Base-by-base conservation (phyloP, 2,797 vertebrate species). In the Stomatorhinus walkeri region DNA sequence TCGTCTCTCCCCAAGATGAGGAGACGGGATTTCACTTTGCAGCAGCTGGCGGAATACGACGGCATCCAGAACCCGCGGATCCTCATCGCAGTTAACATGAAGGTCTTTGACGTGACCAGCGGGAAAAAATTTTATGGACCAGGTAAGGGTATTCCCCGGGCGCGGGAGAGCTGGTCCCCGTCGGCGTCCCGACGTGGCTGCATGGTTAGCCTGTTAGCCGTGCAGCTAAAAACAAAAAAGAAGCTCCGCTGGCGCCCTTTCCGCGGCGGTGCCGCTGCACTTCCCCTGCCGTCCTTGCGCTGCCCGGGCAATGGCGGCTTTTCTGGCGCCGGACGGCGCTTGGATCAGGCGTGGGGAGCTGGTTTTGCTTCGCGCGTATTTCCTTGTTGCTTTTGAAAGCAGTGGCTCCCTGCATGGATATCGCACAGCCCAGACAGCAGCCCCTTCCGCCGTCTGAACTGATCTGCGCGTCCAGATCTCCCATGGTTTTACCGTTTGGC, bases 41-140 rank as follows among this genome's bases (percentile, higher is more conserved):
- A 99, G 93, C 98, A 99, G 94, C 95, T 99, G 93, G 93, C 96
- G 91, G 97, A 98, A 89, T 99, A 97, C 93, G 97, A 99, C 93
- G 98, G 98, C 2, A 92, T 96, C 52, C 95, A 94, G 91, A 96
- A 96, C 93, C 97, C 98, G 6, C 97, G 97, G 93, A 98, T 99
- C 93, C 95, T 99, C n/a, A 96, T 99, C 94, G 98, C 98, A 19
- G 98, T 99, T 93, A 98, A 99, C 94, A 98, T 98, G 95, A 99
- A 99, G 92, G 95, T 99, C 88, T 99, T 99, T 95, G 98, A 99
- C 93, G 98, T 99, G 93, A 99, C 97, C 91, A 96, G 96, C 92
- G 98, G 98, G 87, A 97, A 95, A 94, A 98, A 97, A 95, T 99
- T 99, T 96, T 99, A 99, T 93, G 98, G 98, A 84, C 97, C 96